Evolutionary conservation across 2,797 vertebrate species (phyloP), one percentile per base, ranked within the genome.

Genomic region (Enteromius paludinosus): DNA sequence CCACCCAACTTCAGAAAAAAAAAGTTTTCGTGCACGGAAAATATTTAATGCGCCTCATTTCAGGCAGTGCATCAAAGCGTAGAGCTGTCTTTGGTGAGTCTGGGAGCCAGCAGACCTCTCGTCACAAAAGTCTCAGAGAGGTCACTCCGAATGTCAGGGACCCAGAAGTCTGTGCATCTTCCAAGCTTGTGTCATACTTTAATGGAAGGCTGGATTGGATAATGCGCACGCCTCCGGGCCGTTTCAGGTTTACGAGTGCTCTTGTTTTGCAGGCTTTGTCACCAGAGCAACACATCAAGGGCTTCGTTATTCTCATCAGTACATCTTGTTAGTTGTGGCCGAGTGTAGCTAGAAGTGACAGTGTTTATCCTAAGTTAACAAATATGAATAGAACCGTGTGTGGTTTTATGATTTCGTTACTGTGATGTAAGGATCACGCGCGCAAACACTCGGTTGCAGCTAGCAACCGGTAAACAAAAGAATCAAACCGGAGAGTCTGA

Each of bases 401-500:
- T 79, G 82, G 71, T 85, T 79, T 86, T 62, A 71, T 79, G 87
- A 43, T 43, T 82, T 81, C 49, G 87, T 79, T 38, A 82, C n/a
- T 56, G 79, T 88, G 78, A 89, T 68, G 87, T 89, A 89, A 65
- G 25, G 59, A 85, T 66, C 66, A 81, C 72, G 23, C 25, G 43
- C 45, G 61, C 72, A 83, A 87, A 79, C 79, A 84, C 43, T 68
- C 47, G 41, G 69, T 83, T 86, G 81, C 81, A 86, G 83, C 76
- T 89, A 90, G 86, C 87, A 89, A 89, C 88, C 78, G 1, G 78
- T 86, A 89, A 90, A 89, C 87, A 89, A 56, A 86, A 30, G 45
- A 76, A 70, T 81, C 45, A 52, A 76, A 68, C 70, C 71, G 71
- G 70, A 69, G 76, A 47, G 47, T 82, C 64, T 45, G 73, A 84